A percentile compares a stretch with the other conserved stretches of the same genome.
phyloP scores from a whole-genome alignment of 2,888 invertebrate species.

The Nysson spinosus region DNA sequence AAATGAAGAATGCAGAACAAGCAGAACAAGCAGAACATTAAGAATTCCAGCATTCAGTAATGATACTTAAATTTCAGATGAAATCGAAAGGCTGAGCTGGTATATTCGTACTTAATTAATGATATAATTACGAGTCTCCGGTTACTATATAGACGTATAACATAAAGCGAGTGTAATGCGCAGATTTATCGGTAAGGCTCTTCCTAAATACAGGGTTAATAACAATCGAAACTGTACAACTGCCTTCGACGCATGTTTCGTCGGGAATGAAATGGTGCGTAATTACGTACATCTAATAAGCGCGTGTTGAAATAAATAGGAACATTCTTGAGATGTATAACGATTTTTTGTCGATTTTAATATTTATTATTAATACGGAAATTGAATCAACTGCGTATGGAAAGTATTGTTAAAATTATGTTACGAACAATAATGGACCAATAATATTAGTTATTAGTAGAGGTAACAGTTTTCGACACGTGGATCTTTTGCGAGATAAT shows the following conservation, averaged over 20 bases:
- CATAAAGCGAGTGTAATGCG: conserved; percentile 23
- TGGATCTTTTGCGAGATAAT: conserved; percentile 13
- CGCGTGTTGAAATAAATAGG: neutral
- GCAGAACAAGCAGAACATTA: too few species aligned
- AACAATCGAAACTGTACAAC: conserved; percentile 50
- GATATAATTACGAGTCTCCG: conserved; percentile 26
- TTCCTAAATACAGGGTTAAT: conserved; percentile 58
- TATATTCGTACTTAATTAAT: conserved; percentile 47
- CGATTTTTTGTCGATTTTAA: neutral
- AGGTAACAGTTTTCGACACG: conserved; percentile 20
- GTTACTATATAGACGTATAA: conserved; percentile 32
- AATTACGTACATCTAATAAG: conserved; percentile 10
- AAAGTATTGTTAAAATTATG: conserved; percentile 36
- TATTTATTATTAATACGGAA: conserved; percentile 8
- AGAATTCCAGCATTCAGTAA: conserved; percentile 26
- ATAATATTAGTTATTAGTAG: conserved; percentile 44
- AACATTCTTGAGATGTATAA: neutral
- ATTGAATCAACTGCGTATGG: conserved; percentile 23
- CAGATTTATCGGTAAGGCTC: conserved; percentile 45
- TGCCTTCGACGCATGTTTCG: conserved; percentile 54
- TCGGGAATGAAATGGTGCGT: conserved; percentile 29
- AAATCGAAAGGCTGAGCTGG: conserved; percentile 66
- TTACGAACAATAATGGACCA: conserved; percentile 53
- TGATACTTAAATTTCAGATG: conserved; percentile 56
- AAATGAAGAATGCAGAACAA: too few species aligned